These are phyloP conservation scores for Smittia sp. DNA, from an alignment of 2,888 invertebrate species.

Conservation along the genomic window DNA sequence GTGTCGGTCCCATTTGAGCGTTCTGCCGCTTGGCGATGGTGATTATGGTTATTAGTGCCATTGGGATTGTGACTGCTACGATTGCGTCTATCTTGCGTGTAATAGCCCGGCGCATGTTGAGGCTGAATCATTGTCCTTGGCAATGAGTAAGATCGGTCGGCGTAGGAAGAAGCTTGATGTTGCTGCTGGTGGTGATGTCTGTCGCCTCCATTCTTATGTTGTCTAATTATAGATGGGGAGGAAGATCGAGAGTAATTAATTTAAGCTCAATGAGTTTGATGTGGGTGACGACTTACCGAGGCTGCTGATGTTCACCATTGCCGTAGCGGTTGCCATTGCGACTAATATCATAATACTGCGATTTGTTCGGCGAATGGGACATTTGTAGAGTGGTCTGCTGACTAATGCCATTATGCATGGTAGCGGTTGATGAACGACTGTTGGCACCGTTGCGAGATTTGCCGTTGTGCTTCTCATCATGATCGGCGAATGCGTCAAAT, in stretches of 20 bases:
- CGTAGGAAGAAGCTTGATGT: conserved; percentile 48
- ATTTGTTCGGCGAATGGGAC: conserved; percentile 53
- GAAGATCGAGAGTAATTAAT: neutral
- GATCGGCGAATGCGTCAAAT: conserved; percentile 80
- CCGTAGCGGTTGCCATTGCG: conserved; percentile 43
- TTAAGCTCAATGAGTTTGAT: conserved; percentile 4
- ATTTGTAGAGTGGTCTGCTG: conserved; percentile 53
- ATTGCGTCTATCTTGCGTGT: conserved; percentile 58
- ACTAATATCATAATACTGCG: conserved; percentile 47
- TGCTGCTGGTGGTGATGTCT: conserved; percentile 44
- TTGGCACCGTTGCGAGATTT: conserved; percentile 42
- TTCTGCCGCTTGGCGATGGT: conserved; percentile 44
- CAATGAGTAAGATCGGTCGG: conserved; percentile 70
- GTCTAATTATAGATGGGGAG: neutral
- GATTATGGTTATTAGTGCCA: conserved; percentile 40
- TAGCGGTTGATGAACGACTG: conserved; percentile 45
- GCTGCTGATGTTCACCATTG: conserved; percentile 41
- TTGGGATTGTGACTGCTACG: conserved; percentile 44
- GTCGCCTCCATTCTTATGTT: conserved; percentile 24
- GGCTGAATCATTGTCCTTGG: conserved; percentile 63
- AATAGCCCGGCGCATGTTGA: conserved; percentile 54
- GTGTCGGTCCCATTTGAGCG: conserved; percentile 52
- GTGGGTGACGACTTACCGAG: neutral
- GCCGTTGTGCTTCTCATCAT: conserved; percentile 63
- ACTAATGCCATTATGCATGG: conserved; percentile 44